Base-by-base conservation (phyloP, 2,888 invertebrate genomes). In the Cephonodes hylas region DNA sequence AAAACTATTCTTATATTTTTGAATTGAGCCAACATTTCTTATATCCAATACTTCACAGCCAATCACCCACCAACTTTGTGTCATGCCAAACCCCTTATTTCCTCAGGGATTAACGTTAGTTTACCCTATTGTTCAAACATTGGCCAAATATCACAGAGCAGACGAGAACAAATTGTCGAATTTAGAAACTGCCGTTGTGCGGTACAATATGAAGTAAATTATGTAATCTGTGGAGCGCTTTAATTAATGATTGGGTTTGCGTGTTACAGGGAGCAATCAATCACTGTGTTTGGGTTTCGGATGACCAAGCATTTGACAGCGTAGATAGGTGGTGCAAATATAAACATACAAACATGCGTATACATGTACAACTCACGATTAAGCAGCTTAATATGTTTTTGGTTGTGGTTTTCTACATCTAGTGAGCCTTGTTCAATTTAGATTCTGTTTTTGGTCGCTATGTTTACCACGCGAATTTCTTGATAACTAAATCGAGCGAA, bases 41-140 rank as follows among this genome's bases (percentile, higher is more conserved):
- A 60, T 64, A 73, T 70, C 67, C 69, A 74, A 76, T 80, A 71
- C 72, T 67, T 68, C 67, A 66, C 65, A 72, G 66, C 76, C 76
- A 77, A 78, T 80, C 77, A 77, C 79, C 79, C 77, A 73, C 75
- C 63, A 68, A 62, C 63, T 69, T 68, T 64, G 44, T 59, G 73
- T 73, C 74, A 75, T 67, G 73, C 75, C 72, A 77, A 80, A 80
- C 76, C 77, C 76, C 70, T 73, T 82, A 86, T 85, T 85, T 86
- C 85, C 84, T 81, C 8, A 0, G 84, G 81, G 85, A 81, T 76
- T 77, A 74, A 65, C 42, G 63, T 65, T 68, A 74, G 74, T 73
- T 72, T 70, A 70, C 70, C 61, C 62, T 42, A 58, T 44, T 13
- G 25, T 18, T 45, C 58, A 69, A 71, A 75, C 73, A 64, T 78